phyloP scores from a whole-genome alignment of 2,113 vertebrate genomes.

The Sorex araneus region DNA sequence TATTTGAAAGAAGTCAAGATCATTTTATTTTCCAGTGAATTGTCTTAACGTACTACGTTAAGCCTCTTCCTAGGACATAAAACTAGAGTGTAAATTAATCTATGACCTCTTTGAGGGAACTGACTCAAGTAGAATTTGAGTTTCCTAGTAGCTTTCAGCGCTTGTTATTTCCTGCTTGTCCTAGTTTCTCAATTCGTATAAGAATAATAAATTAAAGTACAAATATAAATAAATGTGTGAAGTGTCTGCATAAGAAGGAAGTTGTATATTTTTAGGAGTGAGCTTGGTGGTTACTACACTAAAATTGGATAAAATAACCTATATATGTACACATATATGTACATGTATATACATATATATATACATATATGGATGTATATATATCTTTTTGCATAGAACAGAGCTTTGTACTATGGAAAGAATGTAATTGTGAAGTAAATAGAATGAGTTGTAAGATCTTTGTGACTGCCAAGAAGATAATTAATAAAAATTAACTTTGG shows the following conservation, averaged over 20 bases:
- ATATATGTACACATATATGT: background rate
- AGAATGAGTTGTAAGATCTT: background rate
- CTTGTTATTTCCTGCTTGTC: conserved; percentile 5
- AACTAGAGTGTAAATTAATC: conserved; percentile 49
- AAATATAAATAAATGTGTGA: conserved; percentile 19
- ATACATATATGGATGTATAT: background rate
- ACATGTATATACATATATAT: background rate
- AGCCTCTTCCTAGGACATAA: background rate
- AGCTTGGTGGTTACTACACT: background rate
- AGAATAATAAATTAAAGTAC: conserved; percentile 28
- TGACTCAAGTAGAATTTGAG: conserved; percentile 48
- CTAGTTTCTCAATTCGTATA: conserved; percentile 36
- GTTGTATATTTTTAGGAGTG: conserved; percentile 1
- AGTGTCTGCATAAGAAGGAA: background rate
- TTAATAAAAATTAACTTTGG: background rate
- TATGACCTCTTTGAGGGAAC: background rate
- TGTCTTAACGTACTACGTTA: background rate
- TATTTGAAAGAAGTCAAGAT: background rate
- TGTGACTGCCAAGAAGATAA: background rate
- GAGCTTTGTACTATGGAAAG: background rate
- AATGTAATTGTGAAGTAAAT: background rate
- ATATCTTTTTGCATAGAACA: background rate
- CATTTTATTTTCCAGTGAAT: background rate
- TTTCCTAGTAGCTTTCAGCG: conserved; percentile 37
- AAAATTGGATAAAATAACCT: conserved; percentile 16